phyloP scores from a whole-genome alignment of 2,888 invertebrate species.

The Cataglyphis albicans region DNA sequence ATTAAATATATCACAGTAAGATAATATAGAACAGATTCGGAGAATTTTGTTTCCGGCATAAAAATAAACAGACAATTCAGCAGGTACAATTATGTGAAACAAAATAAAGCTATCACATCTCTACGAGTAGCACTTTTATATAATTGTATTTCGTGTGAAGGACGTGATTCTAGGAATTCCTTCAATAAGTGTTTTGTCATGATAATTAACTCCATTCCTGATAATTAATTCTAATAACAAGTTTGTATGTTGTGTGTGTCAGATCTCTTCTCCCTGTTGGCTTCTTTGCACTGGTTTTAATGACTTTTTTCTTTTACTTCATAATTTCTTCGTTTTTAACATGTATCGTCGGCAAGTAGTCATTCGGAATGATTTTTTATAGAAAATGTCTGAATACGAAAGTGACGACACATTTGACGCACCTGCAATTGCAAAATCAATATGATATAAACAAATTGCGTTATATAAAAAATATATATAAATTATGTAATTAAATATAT shows the following conservation, averaged over 20 bases:
- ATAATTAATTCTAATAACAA: conserved; percentile 48
- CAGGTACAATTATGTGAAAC: conserved; percentile 62
- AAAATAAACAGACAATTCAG: conserved; percentile 63
- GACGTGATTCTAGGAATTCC: conserved; percentile 14
- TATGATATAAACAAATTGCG: background rate
- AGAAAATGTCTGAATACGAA: conserved; percentile 94
- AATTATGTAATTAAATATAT: background rate
- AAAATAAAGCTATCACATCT: conserved; percentile 41
- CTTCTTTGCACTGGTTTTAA: conserved; percentile 46
- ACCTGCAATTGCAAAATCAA: conserved; percentile 89
- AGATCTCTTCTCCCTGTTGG: conserved; percentile 71
- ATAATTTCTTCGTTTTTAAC: conserved; percentile 82
- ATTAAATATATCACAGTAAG: conserved; percentile 72
- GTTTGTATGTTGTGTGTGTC: conserved; percentile 67
- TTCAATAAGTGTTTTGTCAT: conserved; percentile 27
- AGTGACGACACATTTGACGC: conserved; percentile 97
- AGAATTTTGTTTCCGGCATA: conserved; percentile 44
- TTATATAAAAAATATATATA: background rate
- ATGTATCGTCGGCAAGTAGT: conserved; percentile 87
- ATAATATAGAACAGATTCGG: conserved; percentile 61
- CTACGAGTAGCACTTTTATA: conserved; percentile 18
- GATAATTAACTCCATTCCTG: conserved; percentile 1
- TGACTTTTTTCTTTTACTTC: conserved; percentile 60
- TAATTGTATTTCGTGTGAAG: background rate
- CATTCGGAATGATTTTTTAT: conserved; percentile 87